phyloP scores from a whole-genome alignment of 2,113 vertebrate genomes.

The Willisornis vidua region DNA sequence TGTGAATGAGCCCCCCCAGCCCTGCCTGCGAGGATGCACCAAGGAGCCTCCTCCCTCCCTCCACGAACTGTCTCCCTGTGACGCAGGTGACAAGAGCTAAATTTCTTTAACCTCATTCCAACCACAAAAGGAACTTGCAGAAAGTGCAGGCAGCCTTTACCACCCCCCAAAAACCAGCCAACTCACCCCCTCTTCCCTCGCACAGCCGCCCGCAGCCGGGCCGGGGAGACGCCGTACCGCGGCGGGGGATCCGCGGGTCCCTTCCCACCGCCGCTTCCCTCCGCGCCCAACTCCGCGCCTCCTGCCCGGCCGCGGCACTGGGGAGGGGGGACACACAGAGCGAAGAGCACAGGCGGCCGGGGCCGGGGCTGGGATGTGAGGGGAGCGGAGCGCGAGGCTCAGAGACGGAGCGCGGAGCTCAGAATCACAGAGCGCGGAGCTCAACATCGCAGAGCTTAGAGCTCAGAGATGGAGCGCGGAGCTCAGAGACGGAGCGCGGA shows the following conservation, averaged over 20 bases:
- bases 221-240: background rate
- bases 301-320: background rate
- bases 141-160: background rate
- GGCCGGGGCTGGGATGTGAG: background rate
- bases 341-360: accelerated
- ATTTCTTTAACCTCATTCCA: slow-evolving; percentile 29
- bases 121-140: slow-evolving; percentile 20
- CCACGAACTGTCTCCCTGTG: background rate
- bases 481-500: background rate
- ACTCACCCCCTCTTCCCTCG: background rate
- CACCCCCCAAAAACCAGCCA: background rate
- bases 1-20: background rate
- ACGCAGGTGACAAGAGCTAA: slow-evolving; percentile 21
- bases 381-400: no score
- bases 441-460: no score
- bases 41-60: slow-evolving; percentile 8
- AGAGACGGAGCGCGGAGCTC: background rate
- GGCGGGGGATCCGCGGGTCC: background rate
- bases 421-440: background rate
- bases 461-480: background rate
- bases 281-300: background rate
- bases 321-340: background rate
- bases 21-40: slow-evolving; percentile 8
- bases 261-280: background rate
- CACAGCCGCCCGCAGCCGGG: background rate